Base-by-base conservation (phyloP, 2,888 invertebrate species). In the Polydrusus tereticollis region DNA sequence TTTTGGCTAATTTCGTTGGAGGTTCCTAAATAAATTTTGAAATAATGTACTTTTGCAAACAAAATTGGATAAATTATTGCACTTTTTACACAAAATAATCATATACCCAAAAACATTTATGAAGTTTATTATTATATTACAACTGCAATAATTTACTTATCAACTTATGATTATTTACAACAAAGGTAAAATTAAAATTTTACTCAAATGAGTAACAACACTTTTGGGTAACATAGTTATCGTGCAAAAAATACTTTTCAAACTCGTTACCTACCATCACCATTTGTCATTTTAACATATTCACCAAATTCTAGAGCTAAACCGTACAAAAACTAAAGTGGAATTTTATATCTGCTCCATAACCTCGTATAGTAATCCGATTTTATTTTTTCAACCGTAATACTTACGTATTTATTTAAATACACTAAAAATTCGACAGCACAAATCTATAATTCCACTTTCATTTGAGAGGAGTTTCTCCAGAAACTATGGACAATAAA, bases 1-100 rank as follows among this genome's bases (percentile, higher is more conserved):
- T 88, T 83, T 90, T 89, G 20, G 87, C 84, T 52, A 89, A 82
- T 84, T 89, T 89, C 23, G 88, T 83, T 21, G 89, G 89, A 76
- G 87, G 85, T 66, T 79, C 83, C 83, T 84, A 78, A 69, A 79
- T 4, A 55, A 50, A 10, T 55, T 55, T 8, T 10, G 29, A 55
- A 47, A 21, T 5, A 23, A 47, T 47, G 10, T 5, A 47, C 0
- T 47, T 47, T 12, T 23, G 47, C 5, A 41, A 41, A 26, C 3
- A 3, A 1, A 20, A 21, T 21, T 45, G 10, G 7, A 20, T 10
- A 18, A 45, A 45, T n/a, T 23, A 47, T 47, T n/a, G n/a, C n/a
- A n/a, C n/a, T 23, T 21, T 21, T 47, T 47, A 23, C 23, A 21
- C 47, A 47, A 12, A 21, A 23, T 47, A 23, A 14, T 36, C 10